A percentile compares a stretch with the other conserved stretches of the same genome.
These are phyloP conservation scores for Rhipidura dahli DNA, from an alignment of 2,113 vertebrate species.

Conservation along the genomic window DNA sequence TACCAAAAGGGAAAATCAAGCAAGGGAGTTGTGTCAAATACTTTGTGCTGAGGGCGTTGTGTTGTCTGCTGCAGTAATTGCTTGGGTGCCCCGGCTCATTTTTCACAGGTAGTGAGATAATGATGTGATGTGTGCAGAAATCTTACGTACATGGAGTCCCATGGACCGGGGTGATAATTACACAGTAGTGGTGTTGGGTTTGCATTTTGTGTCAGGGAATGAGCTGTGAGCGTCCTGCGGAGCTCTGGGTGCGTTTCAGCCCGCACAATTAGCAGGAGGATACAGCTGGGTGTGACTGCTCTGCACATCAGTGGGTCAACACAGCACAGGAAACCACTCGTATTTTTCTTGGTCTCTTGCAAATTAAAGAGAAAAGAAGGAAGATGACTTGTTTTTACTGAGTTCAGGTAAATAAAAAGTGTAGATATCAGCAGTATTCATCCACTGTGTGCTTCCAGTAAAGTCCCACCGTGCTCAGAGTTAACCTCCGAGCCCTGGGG, in stretches of 20 bases:
- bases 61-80: background rate
- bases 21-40: background rate
- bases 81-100: background rate
- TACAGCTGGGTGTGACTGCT: background rate
- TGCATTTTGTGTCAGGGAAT: background rate
- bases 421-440: background rate
- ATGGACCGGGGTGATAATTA: background rate
- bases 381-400: background rate
- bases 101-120: background rate
- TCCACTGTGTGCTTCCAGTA: background rate
- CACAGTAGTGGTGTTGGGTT: background rate
- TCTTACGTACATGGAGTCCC: rapidly evolving
- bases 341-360: slow-evolving; percentile 24
- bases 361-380: slow-evolving; percentile 39
- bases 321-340: background rate
- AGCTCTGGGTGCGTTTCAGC: background rate
- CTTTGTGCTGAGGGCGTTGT: background rate
- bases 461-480: background rate
- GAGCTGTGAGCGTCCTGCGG: background rate
- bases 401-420: background rate
- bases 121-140: background rate
- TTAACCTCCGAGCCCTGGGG: background rate
- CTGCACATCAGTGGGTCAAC: background rate
- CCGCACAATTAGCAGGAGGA: background rate
- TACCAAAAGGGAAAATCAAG: background rate